Base-by-base conservation (phyloP, 2,797 vertebrate genomes). In the Sebastes vulpes region DNA sequence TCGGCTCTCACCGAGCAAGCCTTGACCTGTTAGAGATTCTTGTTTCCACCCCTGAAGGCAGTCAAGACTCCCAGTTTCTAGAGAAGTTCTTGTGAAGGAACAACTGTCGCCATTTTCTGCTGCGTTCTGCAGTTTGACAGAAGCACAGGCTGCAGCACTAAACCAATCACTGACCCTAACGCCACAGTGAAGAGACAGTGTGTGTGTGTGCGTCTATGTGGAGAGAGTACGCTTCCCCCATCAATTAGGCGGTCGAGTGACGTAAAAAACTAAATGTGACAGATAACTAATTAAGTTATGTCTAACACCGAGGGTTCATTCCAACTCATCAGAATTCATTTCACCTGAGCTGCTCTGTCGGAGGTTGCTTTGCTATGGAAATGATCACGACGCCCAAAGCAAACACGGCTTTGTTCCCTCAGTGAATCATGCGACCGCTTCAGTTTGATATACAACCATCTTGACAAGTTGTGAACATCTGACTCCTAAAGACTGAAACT, bases 1-100 rank as follows among this genome's bases (percentile, higher is more conserved):
- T 72, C 69, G 16, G 85, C 72, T 81, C 84, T 88, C 82, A 87
- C 65, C 32, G 65, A 59, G 76, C 77, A 61, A 88, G 91, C 69
- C 69, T 35, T 46, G 68, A 82, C 84, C 79, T 79, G 89, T 79
- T 78, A 31, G 46, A 75, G 60, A 72, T 81, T 72, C 76, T 53
- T 54, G 26, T 31, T 20, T 35, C 65, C 35, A 18, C 63, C 59
- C 26, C 26, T 5, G 26, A 26, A 46, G 48, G 70, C 42, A 50
- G 60, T 48, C 52, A 48, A 53, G 38, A 67, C 73, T 77, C 74
- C 65, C 68, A 70, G 66, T 46, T 63, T 65, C 21, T 21, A 42
- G 42, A 12, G 26, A 82, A 81, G 68, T 69, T 69, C 56, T 23
- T 3, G 23, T 16, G 42, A 72, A 72, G 32, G 2, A 73, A 46